These are phyloP conservation scores for Tenthredo notha DNA, from an alignment of 2,888 invertebrate genomes.

Conservation along the genomic window DNA sequence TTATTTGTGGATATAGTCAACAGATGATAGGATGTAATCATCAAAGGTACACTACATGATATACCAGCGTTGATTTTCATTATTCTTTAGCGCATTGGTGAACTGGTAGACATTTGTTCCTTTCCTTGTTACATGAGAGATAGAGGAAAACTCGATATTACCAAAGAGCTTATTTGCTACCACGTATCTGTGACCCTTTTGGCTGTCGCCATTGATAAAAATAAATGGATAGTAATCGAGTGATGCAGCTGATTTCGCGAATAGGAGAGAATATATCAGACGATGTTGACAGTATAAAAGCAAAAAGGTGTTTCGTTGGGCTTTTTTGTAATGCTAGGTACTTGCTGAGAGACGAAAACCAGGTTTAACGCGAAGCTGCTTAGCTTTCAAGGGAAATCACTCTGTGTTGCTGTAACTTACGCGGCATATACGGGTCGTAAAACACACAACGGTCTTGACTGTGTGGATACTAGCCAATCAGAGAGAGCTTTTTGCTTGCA, in stretches of 20 bases:
- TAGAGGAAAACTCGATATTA: background rate
- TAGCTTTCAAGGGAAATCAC: constrained; percentile 17
- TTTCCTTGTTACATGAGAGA: background rate
- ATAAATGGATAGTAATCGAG: constrained; percentile 7
- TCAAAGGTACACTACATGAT: background rate
- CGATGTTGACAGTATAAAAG: background rate
- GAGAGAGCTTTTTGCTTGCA: background rate
- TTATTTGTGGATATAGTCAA: background rate
- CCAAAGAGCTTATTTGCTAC: background rate
- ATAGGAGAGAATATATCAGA: background rate
- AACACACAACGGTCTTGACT: background rate
- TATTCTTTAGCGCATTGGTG: background rate
- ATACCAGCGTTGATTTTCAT: background rate
- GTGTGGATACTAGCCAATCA: background rate
- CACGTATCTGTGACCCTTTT: background rate
- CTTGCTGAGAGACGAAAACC: background rate
- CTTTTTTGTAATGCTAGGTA: background rate
- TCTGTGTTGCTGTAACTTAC: background rate
- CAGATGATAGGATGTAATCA: background rate
- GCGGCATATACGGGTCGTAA: background rate
- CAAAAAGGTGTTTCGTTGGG: background rate
- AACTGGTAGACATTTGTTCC: background rate
- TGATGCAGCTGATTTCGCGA: background rate
- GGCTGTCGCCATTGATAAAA: background rate
- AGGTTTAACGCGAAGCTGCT: background rate